Conservation (phyloP, 2,888 invertebrate genomes). For the Ormia ochracea region DNA sequence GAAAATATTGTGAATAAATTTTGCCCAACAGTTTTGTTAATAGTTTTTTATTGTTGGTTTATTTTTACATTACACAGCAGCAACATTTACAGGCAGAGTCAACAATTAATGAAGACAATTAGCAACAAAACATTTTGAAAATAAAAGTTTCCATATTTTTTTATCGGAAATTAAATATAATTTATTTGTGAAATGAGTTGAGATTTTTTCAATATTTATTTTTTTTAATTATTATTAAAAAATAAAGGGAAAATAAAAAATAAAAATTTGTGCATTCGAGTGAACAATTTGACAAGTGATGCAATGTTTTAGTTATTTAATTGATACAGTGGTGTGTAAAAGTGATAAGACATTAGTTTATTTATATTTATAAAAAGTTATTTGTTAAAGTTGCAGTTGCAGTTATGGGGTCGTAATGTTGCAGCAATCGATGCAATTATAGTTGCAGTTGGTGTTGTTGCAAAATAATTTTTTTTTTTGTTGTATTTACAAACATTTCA, state of each 20-base stretch:
- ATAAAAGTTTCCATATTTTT: neutral
- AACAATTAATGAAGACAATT: neutral
- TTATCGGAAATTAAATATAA: conserved; percentile 27
- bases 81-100: conserved; percentile 42
- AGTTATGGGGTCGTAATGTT: conserved; percentile 31
- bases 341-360: conserved; percentile 39
- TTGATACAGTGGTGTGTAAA: conserved; percentile 54
- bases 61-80: no score
- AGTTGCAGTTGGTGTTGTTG: conserved; percentile 47
- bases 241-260: conserved; percentile 5
- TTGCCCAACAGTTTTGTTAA: neutral
- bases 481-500: conserved; percentile 62
- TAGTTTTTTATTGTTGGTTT: no score
- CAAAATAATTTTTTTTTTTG: no score
- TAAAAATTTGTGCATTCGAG: neutral
- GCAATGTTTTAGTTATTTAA: conserved; percentile 25
- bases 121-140: neutral
- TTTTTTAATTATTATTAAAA: neutral
- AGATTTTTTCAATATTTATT: no score
- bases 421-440: conserved; percentile 31
- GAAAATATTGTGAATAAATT: neutral
- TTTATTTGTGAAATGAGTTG: neutral
- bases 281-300: conserved; percentile 23
- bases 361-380: conserved; percentile 7
- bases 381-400: conserved; percentile 23